A percentile compares a stretch with the other conserved stretches of the same genome.
Evolutionary conservation across 2,888 invertebrate genomes (phyloP).

Genomic region (Sinohyriopsis cumingii): DNA sequence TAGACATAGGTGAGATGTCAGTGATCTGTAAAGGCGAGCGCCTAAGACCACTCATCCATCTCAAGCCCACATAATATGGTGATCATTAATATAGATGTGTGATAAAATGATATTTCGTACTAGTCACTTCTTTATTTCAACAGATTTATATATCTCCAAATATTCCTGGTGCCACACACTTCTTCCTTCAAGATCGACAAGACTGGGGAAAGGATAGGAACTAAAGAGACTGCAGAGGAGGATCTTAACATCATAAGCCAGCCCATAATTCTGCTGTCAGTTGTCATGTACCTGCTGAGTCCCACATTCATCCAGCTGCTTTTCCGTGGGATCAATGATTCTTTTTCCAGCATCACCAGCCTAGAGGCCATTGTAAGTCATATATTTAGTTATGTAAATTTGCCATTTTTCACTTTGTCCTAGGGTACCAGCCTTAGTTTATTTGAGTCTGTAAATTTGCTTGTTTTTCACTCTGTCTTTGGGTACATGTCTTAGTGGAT

Average conservation of each 20-base stretch:
- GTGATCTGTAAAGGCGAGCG: no score
- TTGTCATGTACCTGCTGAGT: conserved; percentile 43
- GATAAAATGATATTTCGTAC: not conserved
- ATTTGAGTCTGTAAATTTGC: no score
- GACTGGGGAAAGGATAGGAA: conserved; percentile 5
- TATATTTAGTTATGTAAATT: not conserved
- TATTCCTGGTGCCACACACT: conserved; percentile 57
- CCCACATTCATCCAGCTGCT: conserved; percentile 48
- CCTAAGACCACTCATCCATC: no score
- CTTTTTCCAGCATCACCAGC: conserved; percentile 34
- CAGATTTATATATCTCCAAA: conserved; percentile 63
- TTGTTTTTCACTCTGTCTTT: no score
- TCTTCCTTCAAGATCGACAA: conserved; percentile 55
- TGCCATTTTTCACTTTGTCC: not conserved
- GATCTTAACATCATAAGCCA: conserved; percentile 53
- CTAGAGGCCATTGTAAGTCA: conserved; percentile 48
- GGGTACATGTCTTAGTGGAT: no score
- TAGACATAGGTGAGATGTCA: no score
- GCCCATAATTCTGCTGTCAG: conserved; percentile 44
- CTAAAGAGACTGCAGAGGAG: conserved; percentile 32
- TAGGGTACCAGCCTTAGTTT: not conserved
- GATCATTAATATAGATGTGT: not conserved
- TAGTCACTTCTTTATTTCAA: conserved; percentile 17
- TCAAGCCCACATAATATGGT: no score
- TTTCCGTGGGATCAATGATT: conserved; percentile 37